Evolutionary conservation across 2,888 invertebrate species (phyloP).

Genomic region (Pharmacophagus antenor): DNA sequence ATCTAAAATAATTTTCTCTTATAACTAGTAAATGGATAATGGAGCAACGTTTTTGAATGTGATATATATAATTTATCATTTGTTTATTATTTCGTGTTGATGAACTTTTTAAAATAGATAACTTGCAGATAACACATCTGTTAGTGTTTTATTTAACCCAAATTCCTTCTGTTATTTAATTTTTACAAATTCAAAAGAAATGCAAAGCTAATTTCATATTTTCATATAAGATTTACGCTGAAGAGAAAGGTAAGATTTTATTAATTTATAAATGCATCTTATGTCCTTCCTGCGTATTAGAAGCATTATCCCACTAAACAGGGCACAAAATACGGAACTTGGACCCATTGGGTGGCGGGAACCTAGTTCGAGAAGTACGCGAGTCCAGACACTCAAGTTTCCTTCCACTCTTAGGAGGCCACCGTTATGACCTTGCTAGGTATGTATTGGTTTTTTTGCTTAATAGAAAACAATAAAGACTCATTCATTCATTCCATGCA

Average conservation of each 20-base stretch:
- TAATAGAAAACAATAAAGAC: no score
- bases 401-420: constrained; percentile 52
- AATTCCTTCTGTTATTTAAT: not conserved
- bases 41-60: constrained; percentile 51
- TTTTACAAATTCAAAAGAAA: not conserved
- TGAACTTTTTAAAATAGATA: constrained; percentile 37
- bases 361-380: constrained; percentile 62
- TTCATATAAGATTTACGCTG: not conserved
- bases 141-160: constrained; percentile 21
- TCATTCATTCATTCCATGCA: no score
- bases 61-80: constrained; percentile 41
- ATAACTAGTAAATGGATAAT: constrained; percentile 32
- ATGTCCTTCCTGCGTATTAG: not conserved
- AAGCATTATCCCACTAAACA: constrained; percentile 38
- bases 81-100: constrained; percentile 35
- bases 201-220: not conserved
- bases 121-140: constrained; percentile 31
- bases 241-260: constrained; percentile 17
- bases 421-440: constrained; percentile 53
- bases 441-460: constrained; percentile 39
- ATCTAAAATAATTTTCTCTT: constrained; percentile 30
- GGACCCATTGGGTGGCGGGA: constrained; percentile 64
- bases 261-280: not conserved
- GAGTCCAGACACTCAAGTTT: constrained; percentile 49
- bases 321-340: constrained; percentile 67